Percentiles rank a stretch among this genome's conserved stretches.
phyloP scores from a whole-genome alignment of 2,888 invertebrate species.

The Griposia aprilina region DNA sequence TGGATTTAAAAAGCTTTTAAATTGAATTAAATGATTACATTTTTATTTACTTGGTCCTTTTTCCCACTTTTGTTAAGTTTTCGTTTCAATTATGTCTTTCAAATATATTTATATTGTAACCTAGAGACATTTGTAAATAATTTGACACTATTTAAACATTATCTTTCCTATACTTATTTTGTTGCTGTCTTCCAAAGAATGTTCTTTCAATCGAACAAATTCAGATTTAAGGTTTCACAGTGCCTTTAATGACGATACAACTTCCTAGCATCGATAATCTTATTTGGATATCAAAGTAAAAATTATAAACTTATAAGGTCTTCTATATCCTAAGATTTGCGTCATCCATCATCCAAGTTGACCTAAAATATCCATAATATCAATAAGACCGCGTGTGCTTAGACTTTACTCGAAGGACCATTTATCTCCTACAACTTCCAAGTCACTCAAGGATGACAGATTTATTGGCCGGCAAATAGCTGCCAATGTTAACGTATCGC shows the following conservation, averaged over 20 bases:
- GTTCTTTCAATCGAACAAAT: too few species aligned
- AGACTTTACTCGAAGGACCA: constrained; percentile 28
- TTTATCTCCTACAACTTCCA: constrained; percentile 52
- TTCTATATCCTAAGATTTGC: constrained; percentile 2
- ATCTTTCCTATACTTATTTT: too few species aligned
- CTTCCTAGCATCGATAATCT: neutral
- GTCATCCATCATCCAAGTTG: constrained; percentile 43
- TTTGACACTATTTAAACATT: too few species aligned
- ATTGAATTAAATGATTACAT: neutral
- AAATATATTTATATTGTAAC: too few species aligned
- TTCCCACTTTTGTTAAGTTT: too few species aligned
- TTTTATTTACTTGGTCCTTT: neutral
- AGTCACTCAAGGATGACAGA: constrained; percentile 60
- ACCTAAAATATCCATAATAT: constrained; percentile 28
- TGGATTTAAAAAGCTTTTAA: neutral
- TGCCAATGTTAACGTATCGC: constrained; percentile 53
- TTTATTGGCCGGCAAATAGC: constrained; percentile 63
- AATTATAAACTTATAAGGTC: neutral
- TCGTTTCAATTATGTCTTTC: neutral
- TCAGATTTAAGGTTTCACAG: too few species aligned
- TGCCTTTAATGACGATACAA: too few species aligned
- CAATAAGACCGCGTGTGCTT: constrained; percentile 26
- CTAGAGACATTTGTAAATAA: too few species aligned
- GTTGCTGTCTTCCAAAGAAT: too few species aligned
- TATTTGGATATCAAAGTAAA: constrained; percentile 7